Base-by-base conservation (phyloP, 2,113 vertebrate genomes). In the Otolemur garnettii region DNA sequence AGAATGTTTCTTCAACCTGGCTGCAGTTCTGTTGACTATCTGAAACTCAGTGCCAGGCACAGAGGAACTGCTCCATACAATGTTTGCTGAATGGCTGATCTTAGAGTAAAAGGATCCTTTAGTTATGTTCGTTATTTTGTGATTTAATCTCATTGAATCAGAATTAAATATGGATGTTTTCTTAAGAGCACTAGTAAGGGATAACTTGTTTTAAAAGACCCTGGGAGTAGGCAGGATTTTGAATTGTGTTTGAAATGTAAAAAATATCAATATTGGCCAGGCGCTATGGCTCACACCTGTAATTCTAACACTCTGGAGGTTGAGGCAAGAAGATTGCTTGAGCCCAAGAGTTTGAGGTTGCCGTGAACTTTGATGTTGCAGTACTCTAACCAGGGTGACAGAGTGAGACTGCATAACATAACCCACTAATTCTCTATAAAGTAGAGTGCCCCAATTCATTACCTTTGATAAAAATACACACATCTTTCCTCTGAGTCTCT, bases 381-480 rank as follows among this genome's bases (percentile, higher is more conserved):
- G 45, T 50, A 50, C 7, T 50, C 45, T 7, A 50, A 6, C 45
- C 45, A 50, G 45, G 45, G 45, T 50, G 45, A 50, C 45, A 50
- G 45, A 45, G 45, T 50, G 7, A 50, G 45, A 7, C 45, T 50
- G 9, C 45, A 50, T 50, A 50, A 95, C 57, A 88, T 15, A 72
- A 10, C 26, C 26, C 35, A 86, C 50, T 80, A 84, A 57, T 79
- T 96, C 85, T 94, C 30, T 69, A 90, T 66, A 87, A 74, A 35
- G 85, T 62, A 95, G 91, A 93, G 33, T 66, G 24, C 0, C 2
- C 53, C 0, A 1, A 81, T 64, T 66, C 9, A 79, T 96, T 91
- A 7, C 24, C 0, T 95, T 88, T 94, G 30, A 90, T 93, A 93
- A 95, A 87, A 97, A 87, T 35, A 90, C 83, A 55, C 22, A 26